phyloP scores from a whole-genome alignment of 2,113 vertebrate species.

The Hemicordylus capensis region DNA sequence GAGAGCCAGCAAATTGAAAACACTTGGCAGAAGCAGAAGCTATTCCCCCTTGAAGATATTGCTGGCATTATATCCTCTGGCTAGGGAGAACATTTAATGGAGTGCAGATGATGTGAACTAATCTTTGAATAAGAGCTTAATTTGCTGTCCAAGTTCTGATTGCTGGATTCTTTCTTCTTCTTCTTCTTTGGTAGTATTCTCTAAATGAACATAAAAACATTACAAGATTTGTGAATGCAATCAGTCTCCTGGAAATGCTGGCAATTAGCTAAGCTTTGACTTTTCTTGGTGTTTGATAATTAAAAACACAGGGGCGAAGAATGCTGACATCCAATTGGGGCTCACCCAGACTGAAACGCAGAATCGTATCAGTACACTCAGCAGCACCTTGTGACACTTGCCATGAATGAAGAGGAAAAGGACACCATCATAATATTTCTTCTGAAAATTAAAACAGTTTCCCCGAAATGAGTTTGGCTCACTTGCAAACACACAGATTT shows the following conservation, averaged over 20 bases:
- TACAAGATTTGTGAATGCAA: slow-evolving; percentile 68
- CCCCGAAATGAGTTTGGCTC: slow-evolving; percentile 45
- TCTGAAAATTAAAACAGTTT: slow-evolving; percentile 33
- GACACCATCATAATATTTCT: slow-evolving; percentile 43
- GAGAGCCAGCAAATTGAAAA: slow-evolving; percentile 60
- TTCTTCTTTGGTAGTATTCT: slow-evolving; percentile 45
- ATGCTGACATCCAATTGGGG: slow-evolving; percentile 12
- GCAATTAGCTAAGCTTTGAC: slow-evolving; percentile 43
- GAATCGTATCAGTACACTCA: slow-evolving; percentile 41
- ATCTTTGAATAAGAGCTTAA: slow-evolving; percentile 68
- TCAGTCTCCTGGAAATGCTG: slow-evolving; percentile 65
- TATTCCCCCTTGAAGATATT: slow-evolving; percentile 68
- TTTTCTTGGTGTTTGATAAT: slow-evolving; percentile 51
- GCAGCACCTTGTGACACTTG: slow-evolving; percentile 37
- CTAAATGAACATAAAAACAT: slow-evolving; percentile 67
- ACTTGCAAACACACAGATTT: slow-evolving; percentile 50
- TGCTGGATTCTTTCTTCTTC: slow-evolving; percentile 12
- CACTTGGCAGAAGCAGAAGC: slow-evolving; percentile 48
- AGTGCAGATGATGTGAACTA: slow-evolving; percentile 71
- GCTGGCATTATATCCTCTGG: slow-evolving; percentile 66
- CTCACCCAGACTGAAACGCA: slow-evolving; percentile 37
- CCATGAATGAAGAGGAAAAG: slow-evolving; percentile 46
- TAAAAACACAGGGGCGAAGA: slow-evolving; percentile 57
- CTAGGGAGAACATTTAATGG: slow-evolving; percentile 62
- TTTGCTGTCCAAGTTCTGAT: slow-evolving; percentile 66